Evolutionary conservation across 2,113 vertebrate genomes (phyloP), one percentile per base, ranked within the genome.

Genomic region (Corvus cornix): DNA sequence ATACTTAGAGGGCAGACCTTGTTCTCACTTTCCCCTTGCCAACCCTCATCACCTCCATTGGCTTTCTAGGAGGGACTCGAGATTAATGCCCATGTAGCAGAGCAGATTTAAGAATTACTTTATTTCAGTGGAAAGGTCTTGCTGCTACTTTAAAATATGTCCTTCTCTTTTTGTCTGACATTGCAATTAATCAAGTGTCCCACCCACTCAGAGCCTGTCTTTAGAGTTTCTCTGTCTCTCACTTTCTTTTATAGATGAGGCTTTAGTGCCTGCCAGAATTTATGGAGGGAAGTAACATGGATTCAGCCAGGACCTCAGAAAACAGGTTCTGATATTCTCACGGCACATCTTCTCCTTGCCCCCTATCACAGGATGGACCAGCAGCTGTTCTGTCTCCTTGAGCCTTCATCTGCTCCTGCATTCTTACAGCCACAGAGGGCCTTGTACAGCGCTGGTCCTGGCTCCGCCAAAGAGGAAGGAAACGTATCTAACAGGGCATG

Each of bases 81-180:
- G 92, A 96, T 97, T 95, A 96, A 96, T 96, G 91, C 69, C 43
- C 10, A 1, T 11, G 66, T 91, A 94, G 78, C 69, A 84, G 41
- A 94, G 77, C 49, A 82, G 95, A 95, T 96, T 95, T 93, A 94
- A 89, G 95, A 96, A 96, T 90, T 94, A 91, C 86, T 97, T 96
- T 95, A 95, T 94, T 97, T 96, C 83, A 84, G 77, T 89, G 58
- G 86, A 96, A 96, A 95, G 95, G 88, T 94, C 95, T 95, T 93
- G 90, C 92, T 93, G 78, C 55, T 94, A 86, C 89, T 95, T 95
- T 96, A 96, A 96, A 96, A 93, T 93, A 97, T 93, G 88, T 89
- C 96, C 93, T 87, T 95, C 96, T 92, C 87, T 97, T 91, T 94
- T 90, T 83, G 95, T 43, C 86, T 96, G 95, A 96, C 91, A 84